phyloP scores from a whole-genome alignment of 2,113 vertebrate species.

The Poeciliopsis occidentalis region DNA sequence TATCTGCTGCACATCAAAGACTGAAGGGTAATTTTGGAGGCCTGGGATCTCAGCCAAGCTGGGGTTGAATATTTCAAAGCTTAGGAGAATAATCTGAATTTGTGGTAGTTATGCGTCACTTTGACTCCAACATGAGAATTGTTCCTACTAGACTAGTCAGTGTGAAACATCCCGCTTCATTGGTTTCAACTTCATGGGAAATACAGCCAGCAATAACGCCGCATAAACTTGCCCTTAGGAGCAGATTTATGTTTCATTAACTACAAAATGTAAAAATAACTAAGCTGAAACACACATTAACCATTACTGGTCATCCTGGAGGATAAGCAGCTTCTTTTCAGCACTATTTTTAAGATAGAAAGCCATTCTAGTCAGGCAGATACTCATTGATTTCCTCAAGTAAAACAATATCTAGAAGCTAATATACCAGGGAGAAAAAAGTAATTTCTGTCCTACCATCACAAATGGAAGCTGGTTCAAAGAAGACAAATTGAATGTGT shows the following conservation, averaged over 20 bases:
- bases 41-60: slow-evolving; percentile 44
- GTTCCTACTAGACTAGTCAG: slow-evolving; percentile 9
- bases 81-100: slow-evolving; percentile 50
- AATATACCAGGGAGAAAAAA: too few species aligned
- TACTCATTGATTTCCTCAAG: background rate
- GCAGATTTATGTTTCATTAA: background rate
- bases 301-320: background rate
- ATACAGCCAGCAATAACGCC: slow-evolving; percentile 23
- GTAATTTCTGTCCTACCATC: too few species aligned
- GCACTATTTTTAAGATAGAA: background rate
- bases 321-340: background rate
- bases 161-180: slow-evolving; percentile 29
- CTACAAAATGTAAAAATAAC: background rate
- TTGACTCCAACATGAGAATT: slow-evolving; percentile 29
- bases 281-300: background rate
- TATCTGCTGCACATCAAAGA: slow-evolving; percentile 62
- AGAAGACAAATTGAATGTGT: too few species aligned
- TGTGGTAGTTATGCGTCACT: slow-evolving; percentile 38
- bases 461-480: too few species aligned
- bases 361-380: background rate
- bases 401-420: background rate
- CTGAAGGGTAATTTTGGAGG: slow-evolving; percentile 16
- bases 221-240: slow-evolving; percentile 7
- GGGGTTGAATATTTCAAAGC: slow-evolving; percentile 36
- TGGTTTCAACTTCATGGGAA: slow-evolving; percentile 45